Evolutionary conservation across 2,888 invertebrate species (phyloP).

Genomic region (Orthosia incerta): DNA sequence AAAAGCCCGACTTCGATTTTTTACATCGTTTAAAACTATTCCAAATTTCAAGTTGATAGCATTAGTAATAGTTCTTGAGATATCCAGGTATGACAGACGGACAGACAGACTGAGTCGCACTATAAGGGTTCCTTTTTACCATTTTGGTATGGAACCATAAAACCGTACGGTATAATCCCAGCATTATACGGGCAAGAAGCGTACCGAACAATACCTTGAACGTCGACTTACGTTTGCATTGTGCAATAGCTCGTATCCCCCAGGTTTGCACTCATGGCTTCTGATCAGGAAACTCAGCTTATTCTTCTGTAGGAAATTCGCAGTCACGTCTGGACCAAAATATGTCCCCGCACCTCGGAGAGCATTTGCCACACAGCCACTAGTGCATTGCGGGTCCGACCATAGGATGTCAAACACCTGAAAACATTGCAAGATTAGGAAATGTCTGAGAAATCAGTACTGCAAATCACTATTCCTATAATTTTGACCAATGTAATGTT

Average conservation of each 20-base stretch:
- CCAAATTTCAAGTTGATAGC: too few relatives aligned
- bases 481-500: neutral
- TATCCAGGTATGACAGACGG: too few relatives aligned
- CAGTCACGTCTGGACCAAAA: conserved; percentile 97
- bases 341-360: conserved; percentile 97
- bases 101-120: too few relatives aligned
- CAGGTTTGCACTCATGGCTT: conserved; percentile 98
- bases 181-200: too few relatives aligned
- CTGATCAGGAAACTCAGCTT: conserved; percentile 95
- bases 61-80: too few relatives aligned
- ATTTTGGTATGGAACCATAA: too few relatives aligned
- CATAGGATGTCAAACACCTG: conserved; percentile 98
- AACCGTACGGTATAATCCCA: too few relatives aligned
- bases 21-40: too few relatives aligned
- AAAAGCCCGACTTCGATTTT: too few relatives aligned
- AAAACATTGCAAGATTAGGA: conserved; percentile 34
- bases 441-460: neutral
- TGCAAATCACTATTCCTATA: neutral
- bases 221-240: conserved; percentile 93
- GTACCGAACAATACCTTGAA: too few relatives aligned
- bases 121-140: too few relatives aligned
- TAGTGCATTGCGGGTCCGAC: conserved; percentile 96
- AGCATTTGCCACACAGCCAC: conserved; percentile 95
- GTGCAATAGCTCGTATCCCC: conserved; percentile 97
- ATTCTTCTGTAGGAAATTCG: conserved; percentile 94